These are phyloP conservation scores for Sebastes fasciatus DNA, from an alignment of 2,113 vertebrate genomes.

Conservation along the genomic window DNA sequence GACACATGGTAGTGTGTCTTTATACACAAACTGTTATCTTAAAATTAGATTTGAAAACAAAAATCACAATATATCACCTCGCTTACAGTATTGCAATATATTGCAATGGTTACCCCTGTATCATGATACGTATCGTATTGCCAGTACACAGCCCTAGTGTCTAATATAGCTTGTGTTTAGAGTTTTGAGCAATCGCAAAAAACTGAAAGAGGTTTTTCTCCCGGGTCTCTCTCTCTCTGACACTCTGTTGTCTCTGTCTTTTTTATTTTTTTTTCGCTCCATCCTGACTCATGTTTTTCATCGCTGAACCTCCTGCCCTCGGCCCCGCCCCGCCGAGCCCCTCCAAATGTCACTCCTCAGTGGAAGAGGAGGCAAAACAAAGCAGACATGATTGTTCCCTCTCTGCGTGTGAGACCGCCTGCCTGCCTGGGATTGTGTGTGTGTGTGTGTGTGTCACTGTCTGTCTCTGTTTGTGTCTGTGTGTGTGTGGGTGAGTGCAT, in stretches of 20 bases:
- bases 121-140: too few relatives aligned
- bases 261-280: not conserved
- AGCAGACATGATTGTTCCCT: slow-evolving; percentile 56
- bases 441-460: slow-evolving; percentile 10
- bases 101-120: too few relatives aligned
- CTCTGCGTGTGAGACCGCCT: slow-evolving; percentile 32
- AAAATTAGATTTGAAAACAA: too few relatives aligned
- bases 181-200: too few relatives aligned
- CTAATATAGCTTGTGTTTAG: too few relatives aligned
- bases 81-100: too few relatives aligned
- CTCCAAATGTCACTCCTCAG: slow-evolving; percentile 64
- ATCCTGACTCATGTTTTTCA: slow-evolving; percentile 49
- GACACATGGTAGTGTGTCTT: too few relatives aligned
- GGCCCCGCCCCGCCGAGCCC: not conserved
- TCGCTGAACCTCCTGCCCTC: slow-evolving; percentile 48
- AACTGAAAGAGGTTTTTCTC: too few relatives aligned
- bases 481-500: slow-evolving; percentile 27
- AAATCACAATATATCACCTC: too few relatives aligned
- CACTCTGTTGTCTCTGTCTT: slow-evolving; percentile 2
- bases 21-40: too few relatives aligned
- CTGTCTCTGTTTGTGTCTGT: slow-evolving; percentile 15
- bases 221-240: not conserved
- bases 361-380: slow-evolving; percentile 45
- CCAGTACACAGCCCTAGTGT: too few relatives aligned
- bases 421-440: slow-evolving; percentile 21